phyloP scores from a whole-genome alignment of 2,113 vertebrate species.

The Mandrillus leucophaeus region DNA sequence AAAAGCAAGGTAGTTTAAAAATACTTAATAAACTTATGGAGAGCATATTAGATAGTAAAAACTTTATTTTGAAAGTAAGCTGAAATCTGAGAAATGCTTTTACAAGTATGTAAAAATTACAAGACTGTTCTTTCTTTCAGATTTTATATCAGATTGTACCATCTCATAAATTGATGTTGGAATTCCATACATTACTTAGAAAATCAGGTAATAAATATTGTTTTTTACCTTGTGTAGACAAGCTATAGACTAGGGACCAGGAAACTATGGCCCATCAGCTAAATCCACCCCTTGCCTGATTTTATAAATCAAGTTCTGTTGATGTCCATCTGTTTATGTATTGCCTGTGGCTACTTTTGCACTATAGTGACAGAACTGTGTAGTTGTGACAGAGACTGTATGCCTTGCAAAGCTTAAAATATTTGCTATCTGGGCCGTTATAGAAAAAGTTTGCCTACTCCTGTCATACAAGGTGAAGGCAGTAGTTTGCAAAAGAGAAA shows the following conservation, averaged over 20 bases:
- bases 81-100: constrained; percentile 29
- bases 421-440: not conserved
- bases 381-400: not conserved
- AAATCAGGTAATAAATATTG: constrained; percentile 90
- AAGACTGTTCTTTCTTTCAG: constrained; percentile 79
- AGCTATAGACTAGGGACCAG: not conserved
- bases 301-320: not conserved
- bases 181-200: constrained; percentile 89
- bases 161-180: constrained; percentile 95
- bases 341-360: not conserved
- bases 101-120: not conserved
- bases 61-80: constrained; percentile 7
- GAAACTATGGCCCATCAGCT: rapidly evolving
- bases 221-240: not conserved
- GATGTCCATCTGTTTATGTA: rapidly evolving
- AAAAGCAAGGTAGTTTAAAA: constrained; percentile 5
- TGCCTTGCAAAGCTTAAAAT: not conserved
- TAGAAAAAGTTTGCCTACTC: not conserved
- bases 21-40: not conserved
- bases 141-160: constrained; percentile 88
- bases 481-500: not conserved
- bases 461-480: not conserved
- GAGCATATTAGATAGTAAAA: not conserved
- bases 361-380: rapidly evolving
- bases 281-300: not conserved